Evolutionary conservation across 2,888 invertebrate species (phyloP).

Genomic region (Andrena hattorfiana): DNA sequence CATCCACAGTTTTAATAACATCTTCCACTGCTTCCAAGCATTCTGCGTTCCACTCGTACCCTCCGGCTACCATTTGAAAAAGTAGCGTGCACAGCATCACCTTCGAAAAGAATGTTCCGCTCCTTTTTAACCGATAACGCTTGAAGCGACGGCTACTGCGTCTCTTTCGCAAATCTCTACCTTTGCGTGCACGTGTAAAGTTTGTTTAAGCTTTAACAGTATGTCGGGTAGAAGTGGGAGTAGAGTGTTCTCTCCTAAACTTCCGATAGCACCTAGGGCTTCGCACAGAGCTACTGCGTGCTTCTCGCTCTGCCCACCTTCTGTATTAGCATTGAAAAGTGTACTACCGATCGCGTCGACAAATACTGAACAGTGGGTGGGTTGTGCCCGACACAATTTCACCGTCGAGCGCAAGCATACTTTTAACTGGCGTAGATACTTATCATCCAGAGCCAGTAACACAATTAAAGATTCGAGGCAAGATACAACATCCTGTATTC

Average conservation of each 20-base stretch:
- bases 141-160: background rate
- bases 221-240: slow-evolving; percentile 87
- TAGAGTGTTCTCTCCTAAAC: slow-evolving; percentile 86
- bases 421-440: slow-evolving; percentile 87
- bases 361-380: slow-evolving; percentile 88
- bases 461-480: slow-evolving; percentile 90
- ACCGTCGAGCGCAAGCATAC: slow-evolving; percentile 91
- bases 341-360: slow-evolving; percentile 88
- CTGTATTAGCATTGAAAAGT: slow-evolving; percentile 77
- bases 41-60: slow-evolving; percentile 89
- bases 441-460: slow-evolving; percentile 85
- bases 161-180: slow-evolving; percentile 64
- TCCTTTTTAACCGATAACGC: background rate
- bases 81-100: slow-evolving; percentile 93
- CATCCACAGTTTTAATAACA: slow-evolving; percentile 87
- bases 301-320: slow-evolving; percentile 76
- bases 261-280: slow-evolving; percentile 91
- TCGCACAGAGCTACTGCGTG: slow-evolving; percentile 88
- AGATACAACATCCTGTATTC: slow-evolving; percentile 88
- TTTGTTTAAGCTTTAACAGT: slow-evolving; percentile 84
- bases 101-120: slow-evolving; percentile 58
- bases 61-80: slow-evolving; percentile 92
- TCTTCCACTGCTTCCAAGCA: slow-evolving; percentile 87
- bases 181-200: slow-evolving; percentile 83
- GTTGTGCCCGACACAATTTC: slow-evolving; percentile 88